These are phyloP conservation scores for Rhyacophila evoluta DNA, from an alignment of 2,888 invertebrate genomes.

Conservation along the genomic window DNA sequence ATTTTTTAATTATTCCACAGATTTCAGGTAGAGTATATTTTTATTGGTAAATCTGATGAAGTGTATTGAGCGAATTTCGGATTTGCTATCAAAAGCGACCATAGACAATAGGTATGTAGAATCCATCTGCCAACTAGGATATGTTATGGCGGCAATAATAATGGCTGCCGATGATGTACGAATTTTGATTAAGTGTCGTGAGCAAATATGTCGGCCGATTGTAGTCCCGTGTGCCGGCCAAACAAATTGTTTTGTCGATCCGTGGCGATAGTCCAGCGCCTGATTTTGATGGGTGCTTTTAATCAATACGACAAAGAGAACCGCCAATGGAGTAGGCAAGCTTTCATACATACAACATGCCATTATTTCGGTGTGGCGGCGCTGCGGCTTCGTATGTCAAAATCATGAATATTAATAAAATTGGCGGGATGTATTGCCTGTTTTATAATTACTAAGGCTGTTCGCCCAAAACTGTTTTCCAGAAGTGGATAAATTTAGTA, in stretches of 20 bases:
- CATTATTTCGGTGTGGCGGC: slow-evolving; percentile 9
- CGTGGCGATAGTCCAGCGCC: slow-evolving; percentile 35
- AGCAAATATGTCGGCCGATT: slow-evolving; percentile 46
- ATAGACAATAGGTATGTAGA: slow-evolving; percentile 4
- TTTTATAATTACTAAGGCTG: background rate
- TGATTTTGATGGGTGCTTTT: slow-evolving; percentile 54
- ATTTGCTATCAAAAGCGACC: background rate
- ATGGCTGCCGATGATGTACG: slow-evolving; percentile 45
- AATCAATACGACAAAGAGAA: slow-evolving; percentile 51
- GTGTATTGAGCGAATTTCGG: background rate
- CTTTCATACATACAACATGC: slow-evolving; percentile 19
- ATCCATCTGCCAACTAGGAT: background rate
- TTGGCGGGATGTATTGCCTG: slow-evolving; percentile 28
- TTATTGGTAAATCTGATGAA: no score
- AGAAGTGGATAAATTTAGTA: background rate
- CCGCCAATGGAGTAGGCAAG: slow-evolving; percentile 17
- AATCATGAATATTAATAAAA: slow-evolving; percentile 29
- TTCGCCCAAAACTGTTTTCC: background rate
- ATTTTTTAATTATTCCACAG: no score
- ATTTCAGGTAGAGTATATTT: no score
- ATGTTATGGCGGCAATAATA: slow-evolving; percentile 41
- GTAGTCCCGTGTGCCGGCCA: slow-evolving; percentile 32
- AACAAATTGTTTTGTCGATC: slow-evolving; percentile 54
- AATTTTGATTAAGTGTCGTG: slow-evolving; percentile 54
- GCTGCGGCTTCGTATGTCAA: slow-evolving; percentile 36